Evolutionary conservation across 2,113 vertebrate species (phyloP), one percentile per base, ranked within the genome.

Genomic region (Corvus moneduloides): DNA sequence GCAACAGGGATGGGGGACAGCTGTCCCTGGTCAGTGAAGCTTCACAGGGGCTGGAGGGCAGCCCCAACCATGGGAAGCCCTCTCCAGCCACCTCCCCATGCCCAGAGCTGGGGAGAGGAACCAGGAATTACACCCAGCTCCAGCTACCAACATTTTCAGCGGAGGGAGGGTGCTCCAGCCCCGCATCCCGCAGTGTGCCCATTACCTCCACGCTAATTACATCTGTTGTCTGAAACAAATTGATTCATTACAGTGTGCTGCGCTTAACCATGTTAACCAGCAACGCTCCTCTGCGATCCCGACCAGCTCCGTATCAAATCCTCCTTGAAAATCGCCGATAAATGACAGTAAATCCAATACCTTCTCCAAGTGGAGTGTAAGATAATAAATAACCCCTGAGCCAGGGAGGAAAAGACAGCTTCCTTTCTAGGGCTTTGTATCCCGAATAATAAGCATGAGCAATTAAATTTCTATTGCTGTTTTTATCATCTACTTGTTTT

Each of bases 161-260:
- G 0, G 3, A 82, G 54, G 77, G 82, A 56, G 4, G 43, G 80
- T 4, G 43, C 32, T 85, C 55, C 59, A 58, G 72, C 39, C 82
- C 59, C 0, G 1, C 48, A 27, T 74, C 59, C 79, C 55, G 22
- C 2, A 5, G 82, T 13, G 35, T 71, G 78, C 73, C 61, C 78
- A 61, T 84, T 83, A 78, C 73, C 85, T 91, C 82, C 75, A 41
- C 2, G 7, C 82, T 95, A 94, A 95, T 96, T 96, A 92, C 2
- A 26, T 55, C 95, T 71, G 63, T 96, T 97, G 95, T 96, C 84
- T 78, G 93, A 90, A 96, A 88, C 90, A 93, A 97, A 97, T 74
- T 80, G 94, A 90, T 97, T 95, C 82, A 90, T 96, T 93, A 93
- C 79, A 74, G 54, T 67, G 79, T 63, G 82, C 90, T 83, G 78